Percentiles rank a stretch among this genome's conserved stretches.
Conservation (phyloP, 2,113 vertebrate species). For the Entelurus aequoreus region DNA sequence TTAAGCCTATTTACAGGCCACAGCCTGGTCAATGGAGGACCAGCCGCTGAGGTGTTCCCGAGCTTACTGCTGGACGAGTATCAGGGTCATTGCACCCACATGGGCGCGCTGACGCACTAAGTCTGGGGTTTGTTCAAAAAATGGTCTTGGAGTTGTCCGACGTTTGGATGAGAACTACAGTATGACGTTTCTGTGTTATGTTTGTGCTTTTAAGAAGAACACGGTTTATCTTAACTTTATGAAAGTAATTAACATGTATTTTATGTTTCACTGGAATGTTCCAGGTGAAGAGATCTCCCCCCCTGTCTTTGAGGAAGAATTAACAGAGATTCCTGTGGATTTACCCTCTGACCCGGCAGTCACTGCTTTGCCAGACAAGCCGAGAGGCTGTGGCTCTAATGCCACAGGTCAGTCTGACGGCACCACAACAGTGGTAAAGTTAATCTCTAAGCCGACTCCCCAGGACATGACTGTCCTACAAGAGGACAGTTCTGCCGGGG, state of each 20-base stretch:
- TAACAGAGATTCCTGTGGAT: conserved; percentile 3
- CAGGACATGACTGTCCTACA: neutral
- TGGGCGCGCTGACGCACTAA: neutral
- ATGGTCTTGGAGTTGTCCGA: neutral
- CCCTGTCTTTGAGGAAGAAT: neutral
- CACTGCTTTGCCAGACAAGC: neutral
- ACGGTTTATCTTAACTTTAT: neutral
- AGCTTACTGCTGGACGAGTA: conserved; percentile 13
- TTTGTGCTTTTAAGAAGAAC: neutral
- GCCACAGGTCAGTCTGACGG: neutral
- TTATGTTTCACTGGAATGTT: neutral
- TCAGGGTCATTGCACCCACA: conserved; percentile 32
- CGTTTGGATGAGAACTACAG: neutral
- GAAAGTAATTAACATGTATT: neutral
- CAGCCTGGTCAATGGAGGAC: conserved; percentile 45
- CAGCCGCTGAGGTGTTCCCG: conserved; percentile 12
- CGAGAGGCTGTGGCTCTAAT: neutral
- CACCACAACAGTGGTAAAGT: neutral
- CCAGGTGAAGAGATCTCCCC: neutral
- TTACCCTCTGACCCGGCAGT: conserved; percentile 5
- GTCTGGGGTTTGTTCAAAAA: neutral
- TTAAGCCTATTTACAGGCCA: conserved; percentile 62
- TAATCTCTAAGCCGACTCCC: neutral
- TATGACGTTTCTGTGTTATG: neutral
- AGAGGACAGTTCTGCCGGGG: conserved; percentile 14